These are phyloP conservation scores for Philypnodon macrostomus DNA, from an alignment of 2,797 vertebrate genomes.

Conservation along the genomic window DNA sequence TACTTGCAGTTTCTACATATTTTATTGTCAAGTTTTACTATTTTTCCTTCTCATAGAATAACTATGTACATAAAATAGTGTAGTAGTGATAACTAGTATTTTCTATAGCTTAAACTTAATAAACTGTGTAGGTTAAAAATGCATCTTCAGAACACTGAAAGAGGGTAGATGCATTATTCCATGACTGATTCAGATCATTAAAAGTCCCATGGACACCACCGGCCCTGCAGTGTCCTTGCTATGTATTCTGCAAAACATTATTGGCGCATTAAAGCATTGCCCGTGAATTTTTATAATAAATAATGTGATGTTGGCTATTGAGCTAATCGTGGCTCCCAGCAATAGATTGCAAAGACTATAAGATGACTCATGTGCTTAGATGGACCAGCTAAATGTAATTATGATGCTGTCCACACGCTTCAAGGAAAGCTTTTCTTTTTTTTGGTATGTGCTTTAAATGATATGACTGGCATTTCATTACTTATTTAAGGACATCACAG, in stretches of 20 bases:
- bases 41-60: too few species aligned
- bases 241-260: slow-evolving; percentile 23
- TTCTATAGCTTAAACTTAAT: too few species aligned
- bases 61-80: too few species aligned
- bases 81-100: too few species aligned
- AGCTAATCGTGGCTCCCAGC: slow-evolving; percentile 36
- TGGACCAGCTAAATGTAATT: slow-evolving; percentile 31
- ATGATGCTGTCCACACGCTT: slow-evolving; percentile 25
- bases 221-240: slow-evolving; percentile 34
- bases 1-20: too few species aligned
- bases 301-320: slow-evolving; percentile 27
- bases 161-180: slow-evolving; percentile 10
- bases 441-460: too few species aligned
- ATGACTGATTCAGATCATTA: slow-evolving; percentile 29
- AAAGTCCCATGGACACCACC: slow-evolving; percentile 1
- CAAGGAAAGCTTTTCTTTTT: too few species aligned
- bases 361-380: slow-evolving; percentile 31
- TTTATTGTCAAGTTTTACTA: too few species aligned
- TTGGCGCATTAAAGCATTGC: slow-evolving; percentile 26
- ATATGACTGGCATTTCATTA: too few species aligned
- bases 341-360: slow-evolving; percentile 32
- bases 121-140: too few species aligned
- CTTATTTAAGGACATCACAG: too few species aligned
- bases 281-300: slow-evolving; percentile 32
- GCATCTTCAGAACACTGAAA: too few species aligned